Base-by-base conservation (phyloP, 2,113 vertebrate genomes). In the Platichthys stellatus region DNA sequence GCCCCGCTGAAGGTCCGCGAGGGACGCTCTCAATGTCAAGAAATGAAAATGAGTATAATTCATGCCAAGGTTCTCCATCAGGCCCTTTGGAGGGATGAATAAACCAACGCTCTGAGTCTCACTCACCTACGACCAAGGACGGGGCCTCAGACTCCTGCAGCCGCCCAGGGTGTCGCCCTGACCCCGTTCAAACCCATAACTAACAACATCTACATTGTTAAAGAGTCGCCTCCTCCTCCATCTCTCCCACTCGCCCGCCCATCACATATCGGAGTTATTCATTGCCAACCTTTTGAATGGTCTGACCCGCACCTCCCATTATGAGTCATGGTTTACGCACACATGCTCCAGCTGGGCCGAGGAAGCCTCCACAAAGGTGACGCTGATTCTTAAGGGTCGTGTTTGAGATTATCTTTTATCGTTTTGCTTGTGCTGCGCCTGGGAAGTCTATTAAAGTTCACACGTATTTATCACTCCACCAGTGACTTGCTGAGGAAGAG, bases 41-140 rank as follows among this genome's bases (percentile, higher is more conserved):
- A 74, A 83, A 86, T 80, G 80, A 86, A 84, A 84, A 81, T 78
- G 64, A 76, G 83, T 88, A 87, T 86, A 87, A 87, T 87, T 87
- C 78, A 90, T 77, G 76, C 60, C 70, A 31, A 56, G 65, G 72
- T 71, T 72, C 64, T 86, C 49, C 73, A 77, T 77, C 80, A 65
- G 35, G 21, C 6, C 31, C 40, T 62, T 73, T 67, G 84, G 66
- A 67, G 40, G 61, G 75, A 74, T 80, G 85, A 86, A 84, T 82
- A 84, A 87, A 83, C 76, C 81, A 80, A 78, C 1, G 21, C 62
- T 31, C 26, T 23, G 63, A 64, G 69, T 31, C 63, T 2, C 63
- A 40, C 74, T 83, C 76, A 45, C 79, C 64, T 68, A 54, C 61
- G 68, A 17, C 40, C 86, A 84, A 88, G 82, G 84, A 83, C 80